Conservation (phyloP, 1,140 invertebrate species). For the Brachionus koreanus region DNA sequence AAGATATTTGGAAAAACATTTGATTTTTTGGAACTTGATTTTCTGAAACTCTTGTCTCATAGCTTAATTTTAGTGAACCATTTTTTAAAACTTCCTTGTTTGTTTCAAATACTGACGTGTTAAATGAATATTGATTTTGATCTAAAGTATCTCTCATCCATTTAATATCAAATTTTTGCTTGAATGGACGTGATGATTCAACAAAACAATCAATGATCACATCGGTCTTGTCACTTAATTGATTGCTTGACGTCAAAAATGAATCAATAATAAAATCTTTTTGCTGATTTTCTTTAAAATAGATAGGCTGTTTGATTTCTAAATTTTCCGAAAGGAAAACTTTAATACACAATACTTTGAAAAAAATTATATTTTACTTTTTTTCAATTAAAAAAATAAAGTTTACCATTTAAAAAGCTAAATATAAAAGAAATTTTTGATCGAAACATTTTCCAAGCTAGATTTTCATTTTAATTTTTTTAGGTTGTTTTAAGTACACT, state of each 20-base stretch:
- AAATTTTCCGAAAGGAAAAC: neutral
- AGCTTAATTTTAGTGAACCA: constrained; percentile 21
- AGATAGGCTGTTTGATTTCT: neutral
- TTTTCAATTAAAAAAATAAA: neutral
- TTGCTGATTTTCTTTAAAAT: neutral
- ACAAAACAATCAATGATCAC: neutral
- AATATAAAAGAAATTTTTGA: neutral
- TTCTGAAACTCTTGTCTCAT: neutral
- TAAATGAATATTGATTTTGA: neutral
- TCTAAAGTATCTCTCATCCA: neutral
- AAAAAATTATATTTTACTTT: neutral
- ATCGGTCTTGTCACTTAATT: neutral
- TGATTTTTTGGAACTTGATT: neutral
- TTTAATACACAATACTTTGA: neutral
- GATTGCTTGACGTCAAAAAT: neutral
- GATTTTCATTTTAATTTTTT: neutral
- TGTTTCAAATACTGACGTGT: neutral
- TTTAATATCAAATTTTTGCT: constrained; percentile 13
- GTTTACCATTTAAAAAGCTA: neutral
- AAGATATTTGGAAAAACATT: neutral
- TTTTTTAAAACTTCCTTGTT: neutral
- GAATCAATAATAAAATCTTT: neutral
- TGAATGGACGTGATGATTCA: neutral
- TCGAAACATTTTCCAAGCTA: neutral
- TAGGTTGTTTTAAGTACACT: neutral